A percentile compares a stretch with the other conserved stretches of the same genome.
Conservation (phyloP, 2,888 invertebrate species). For the Idaea straminata region DNA sequence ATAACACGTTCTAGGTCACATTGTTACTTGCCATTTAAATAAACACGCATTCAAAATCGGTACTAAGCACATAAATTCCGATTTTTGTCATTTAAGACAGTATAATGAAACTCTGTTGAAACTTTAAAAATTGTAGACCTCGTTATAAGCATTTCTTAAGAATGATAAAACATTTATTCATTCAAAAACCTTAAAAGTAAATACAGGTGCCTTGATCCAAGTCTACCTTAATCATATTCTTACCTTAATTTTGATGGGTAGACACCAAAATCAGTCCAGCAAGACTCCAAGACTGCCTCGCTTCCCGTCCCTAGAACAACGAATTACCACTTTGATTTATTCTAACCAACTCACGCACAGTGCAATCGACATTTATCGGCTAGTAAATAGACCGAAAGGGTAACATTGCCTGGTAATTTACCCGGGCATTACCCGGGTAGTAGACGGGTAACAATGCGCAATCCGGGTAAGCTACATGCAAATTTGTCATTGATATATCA, state of each 20-base stretch:
- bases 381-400: constrained; percentile 19
- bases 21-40: too few species aligned
- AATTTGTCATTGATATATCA: constrained; percentile 3
- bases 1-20: too few species aligned
- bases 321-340: constrained; percentile 17
- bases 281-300: background rate
- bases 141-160: too few species aligned
- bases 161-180: too few species aligned
- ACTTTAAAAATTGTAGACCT: too few species aligned
- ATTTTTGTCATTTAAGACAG: too few species aligned
- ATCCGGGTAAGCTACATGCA: background rate
- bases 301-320: background rate
- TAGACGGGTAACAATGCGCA: background rate
- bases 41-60: too few species aligned
- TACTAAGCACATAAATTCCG: too few species aligned
- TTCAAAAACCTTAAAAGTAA: too few species aligned
- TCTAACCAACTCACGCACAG: constrained; percentile 13
- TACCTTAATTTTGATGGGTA: background rate
- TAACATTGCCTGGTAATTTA: constrained; percentile 10
- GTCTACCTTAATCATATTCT: too few species aligned
- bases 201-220: too few species aligned
- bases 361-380: constrained; percentile 16
- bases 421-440: background rate
- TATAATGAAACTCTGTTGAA: too few species aligned
- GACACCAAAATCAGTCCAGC: background rate